A percentile compares a stretch with the other conserved stretches of the same genome.
These are phyloP conservation scores for Tupaia chinensis DNA, from an alignment of 2,113 vertebrate species.

Conservation along the genomic window DNA sequence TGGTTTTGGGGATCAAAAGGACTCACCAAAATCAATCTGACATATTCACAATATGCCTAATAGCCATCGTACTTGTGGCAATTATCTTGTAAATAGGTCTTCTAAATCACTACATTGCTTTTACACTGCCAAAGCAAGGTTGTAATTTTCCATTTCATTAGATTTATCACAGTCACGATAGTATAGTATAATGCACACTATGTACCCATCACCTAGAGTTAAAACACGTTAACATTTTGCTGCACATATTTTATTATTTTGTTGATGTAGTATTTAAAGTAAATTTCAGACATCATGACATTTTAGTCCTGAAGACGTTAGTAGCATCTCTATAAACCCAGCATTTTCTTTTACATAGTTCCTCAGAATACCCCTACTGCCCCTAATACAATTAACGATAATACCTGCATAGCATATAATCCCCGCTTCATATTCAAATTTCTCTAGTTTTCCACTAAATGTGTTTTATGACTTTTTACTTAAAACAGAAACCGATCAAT, in stretches of 20 bases:
- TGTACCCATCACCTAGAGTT: not conserved
- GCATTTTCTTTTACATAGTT: not conserved
- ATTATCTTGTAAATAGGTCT: constrained; percentile 65
- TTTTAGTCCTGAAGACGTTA: constrained; percentile 8
- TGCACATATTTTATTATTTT: not conserved
- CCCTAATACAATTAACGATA: not conserved
- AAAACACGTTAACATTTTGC: constrained; percentile 19
- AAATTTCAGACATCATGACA: not conserved
- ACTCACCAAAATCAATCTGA: constrained; percentile 61
- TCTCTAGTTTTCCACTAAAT: not conserved
- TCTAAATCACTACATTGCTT: constrained; percentile 66
- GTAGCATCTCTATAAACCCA: not conserved
- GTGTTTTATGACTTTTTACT: constrained; percentile 17
- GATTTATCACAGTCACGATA: constrained; percentile 23
- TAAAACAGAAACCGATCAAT: not conserved
- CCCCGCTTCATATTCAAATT: not conserved
- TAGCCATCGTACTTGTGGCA: constrained; percentile 57
- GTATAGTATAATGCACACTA: not conserved
- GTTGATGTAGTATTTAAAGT: constrained; percentile 14
- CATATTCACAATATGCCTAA: constrained; percentile 62
- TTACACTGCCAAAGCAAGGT: constrained; percentile 32
- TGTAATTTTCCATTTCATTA: constrained; percentile 76
- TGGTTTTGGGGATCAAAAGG: constrained; percentile 48
- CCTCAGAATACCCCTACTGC: not conserved
- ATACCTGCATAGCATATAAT: not conserved